phyloP scores from a whole-genome alignment of 1,140 invertebrate species.

The Diachasmimorpha longicaudata region DNA sequence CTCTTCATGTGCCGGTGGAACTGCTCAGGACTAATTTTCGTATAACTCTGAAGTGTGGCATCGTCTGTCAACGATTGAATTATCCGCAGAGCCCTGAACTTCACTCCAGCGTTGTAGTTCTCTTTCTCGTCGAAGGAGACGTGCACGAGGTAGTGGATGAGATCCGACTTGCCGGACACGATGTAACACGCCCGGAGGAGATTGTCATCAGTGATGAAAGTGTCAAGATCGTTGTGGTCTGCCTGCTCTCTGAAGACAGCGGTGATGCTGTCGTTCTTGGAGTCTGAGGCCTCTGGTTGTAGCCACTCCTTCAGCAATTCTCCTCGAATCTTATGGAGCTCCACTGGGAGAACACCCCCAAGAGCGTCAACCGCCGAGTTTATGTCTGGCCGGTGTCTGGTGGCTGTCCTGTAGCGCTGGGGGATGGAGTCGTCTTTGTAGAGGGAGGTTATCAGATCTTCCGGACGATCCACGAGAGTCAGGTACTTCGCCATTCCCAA shows the following conservation, averaged over 20 bases:
- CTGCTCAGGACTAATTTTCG: constrained; percentile 39
- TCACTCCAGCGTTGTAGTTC: constrained; percentile 39
- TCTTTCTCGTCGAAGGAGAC: constrained; percentile 47
- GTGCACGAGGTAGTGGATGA: constrained; percentile 45
- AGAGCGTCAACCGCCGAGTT: constrained; percentile 51
- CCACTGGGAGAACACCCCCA: constrained; percentile 45
- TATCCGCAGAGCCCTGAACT: constrained; percentile 53
- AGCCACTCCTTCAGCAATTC: constrained; percentile 56
- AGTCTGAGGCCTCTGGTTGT: constrained; percentile 39
- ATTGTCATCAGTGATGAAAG: constrained; percentile 42
- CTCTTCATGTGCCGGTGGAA: constrained; percentile 51
- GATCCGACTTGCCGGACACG: constrained; percentile 41
- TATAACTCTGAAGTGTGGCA: constrained; percentile 44
- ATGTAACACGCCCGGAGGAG: constrained; percentile 57
- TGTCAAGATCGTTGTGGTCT: constrained; percentile 5
- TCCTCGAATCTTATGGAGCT: constrained; percentile 44
- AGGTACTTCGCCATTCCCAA: constrained; percentile 52
- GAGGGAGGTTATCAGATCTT: constrained; percentile 48
- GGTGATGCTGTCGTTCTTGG: constrained; percentile 42
- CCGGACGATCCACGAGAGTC: constrained; percentile 43
- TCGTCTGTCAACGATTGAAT: constrained; percentile 45
- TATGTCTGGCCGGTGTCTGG: constrained; percentile 48
- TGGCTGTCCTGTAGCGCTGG: constrained; percentile 39
- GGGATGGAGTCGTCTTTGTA: constrained; percentile 58
- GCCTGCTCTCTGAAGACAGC: constrained; percentile 26